Conservation (phyloP, 2,797 vertebrate genomes). For the Phalanger gymnotis region DNA sequence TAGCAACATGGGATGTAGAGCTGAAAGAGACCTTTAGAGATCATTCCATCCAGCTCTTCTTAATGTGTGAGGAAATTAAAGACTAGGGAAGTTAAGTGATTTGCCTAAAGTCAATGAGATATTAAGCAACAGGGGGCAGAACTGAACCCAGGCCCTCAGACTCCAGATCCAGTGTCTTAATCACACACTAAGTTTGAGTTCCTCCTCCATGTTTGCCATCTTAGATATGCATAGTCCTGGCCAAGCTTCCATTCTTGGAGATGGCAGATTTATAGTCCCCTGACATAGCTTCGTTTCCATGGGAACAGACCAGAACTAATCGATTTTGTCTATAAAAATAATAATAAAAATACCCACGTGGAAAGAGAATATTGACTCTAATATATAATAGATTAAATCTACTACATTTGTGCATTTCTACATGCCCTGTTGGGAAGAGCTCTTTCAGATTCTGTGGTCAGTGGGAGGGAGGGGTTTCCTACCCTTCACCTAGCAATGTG, state of each 20-base stretch:
- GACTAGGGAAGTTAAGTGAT: background rate
- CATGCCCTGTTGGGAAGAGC: slow-evolving; percentile 43
- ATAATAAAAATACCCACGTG: slow-evolving; percentile 46
- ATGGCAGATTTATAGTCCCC: slow-evolving; percentile 60
- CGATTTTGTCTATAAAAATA: slow-evolving; percentile 64
- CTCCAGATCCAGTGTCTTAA: background rate
- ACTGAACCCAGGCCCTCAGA: background rate
- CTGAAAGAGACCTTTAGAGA: background rate
- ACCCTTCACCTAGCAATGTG: background rate
- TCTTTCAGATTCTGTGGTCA: background rate
- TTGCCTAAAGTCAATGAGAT: background rate
- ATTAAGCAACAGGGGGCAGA: background rate
- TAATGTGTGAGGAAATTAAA: background rate
- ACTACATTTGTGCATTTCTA: slow-evolving; percentile 27
- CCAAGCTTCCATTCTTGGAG: slow-evolving; percentile 52
- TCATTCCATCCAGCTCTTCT: background rate
- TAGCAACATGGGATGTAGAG: background rate
- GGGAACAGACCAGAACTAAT: slow-evolving; percentile 67
- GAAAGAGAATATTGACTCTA: slow-evolving; percentile 31
- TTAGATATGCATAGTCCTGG: slow-evolving; percentile 44
- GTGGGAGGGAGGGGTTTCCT: background rate
- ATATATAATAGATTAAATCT: slow-evolving; percentile 22
- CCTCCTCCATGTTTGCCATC: background rate
- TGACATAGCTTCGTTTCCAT: slow-evolving; percentile 62
- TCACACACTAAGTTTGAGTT: background rate